Percentiles rank a stretch among this genome's conserved stretches.
phyloP scores from a whole-genome alignment of 2,888 invertebrate species.

The Idaea aversata region DNA sequence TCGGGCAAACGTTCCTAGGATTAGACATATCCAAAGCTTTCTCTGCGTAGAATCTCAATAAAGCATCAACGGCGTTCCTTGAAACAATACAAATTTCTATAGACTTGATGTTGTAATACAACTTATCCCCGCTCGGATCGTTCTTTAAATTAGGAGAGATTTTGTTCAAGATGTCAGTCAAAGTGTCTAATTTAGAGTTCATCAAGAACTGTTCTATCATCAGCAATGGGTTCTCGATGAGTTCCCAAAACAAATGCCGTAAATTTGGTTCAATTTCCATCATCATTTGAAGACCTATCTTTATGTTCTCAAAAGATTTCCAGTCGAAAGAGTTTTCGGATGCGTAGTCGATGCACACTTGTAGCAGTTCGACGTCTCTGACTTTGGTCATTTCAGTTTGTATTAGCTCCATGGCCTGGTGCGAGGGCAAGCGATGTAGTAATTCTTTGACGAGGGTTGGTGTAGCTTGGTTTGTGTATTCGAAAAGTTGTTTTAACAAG shows the following conservation, averaged over 20 bases:
- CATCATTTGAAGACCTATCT: slow-evolving; percentile 85
- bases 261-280: slow-evolving; percentile 79
- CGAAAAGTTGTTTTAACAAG: slow-evolving; percentile 79
- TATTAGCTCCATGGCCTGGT: slow-evolving; percentile 82
- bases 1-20: slow-evolving; percentile 55
- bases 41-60: slow-evolving; percentile 87
- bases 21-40: slow-evolving; percentile 88
- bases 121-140: slow-evolving; percentile 72
- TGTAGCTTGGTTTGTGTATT: slow-evolving; percentile 70
- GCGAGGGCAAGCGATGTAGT: slow-evolving; percentile 79
- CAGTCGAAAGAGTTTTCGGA: slow-evolving; percentile 72
- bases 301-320: slow-evolving; percentile 80
- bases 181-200: slow-evolving; percentile 88
- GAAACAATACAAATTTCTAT: slow-evolving; percentile 78
- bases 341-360: slow-evolving; percentile 83
- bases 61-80: slow-evolving; percentile 83
- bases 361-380: slow-evolving; percentile 81
- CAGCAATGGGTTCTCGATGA: slow-evolving; percentile 85
- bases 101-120: slow-evolving; percentile 81
- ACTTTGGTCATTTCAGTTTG: slow-evolving; percentile 82
- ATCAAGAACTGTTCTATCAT: slow-evolving; percentile 93
- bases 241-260: slow-evolving; percentile 81
- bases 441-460: slow-evolving; percentile 74
- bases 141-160: slow-evolving; percentile 70
- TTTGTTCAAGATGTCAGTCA: slow-evolving; percentile 82